Conservation (phyloP, 37 sponge, comb jelly and placozoan species). For the Beroe ovata region DNA sequence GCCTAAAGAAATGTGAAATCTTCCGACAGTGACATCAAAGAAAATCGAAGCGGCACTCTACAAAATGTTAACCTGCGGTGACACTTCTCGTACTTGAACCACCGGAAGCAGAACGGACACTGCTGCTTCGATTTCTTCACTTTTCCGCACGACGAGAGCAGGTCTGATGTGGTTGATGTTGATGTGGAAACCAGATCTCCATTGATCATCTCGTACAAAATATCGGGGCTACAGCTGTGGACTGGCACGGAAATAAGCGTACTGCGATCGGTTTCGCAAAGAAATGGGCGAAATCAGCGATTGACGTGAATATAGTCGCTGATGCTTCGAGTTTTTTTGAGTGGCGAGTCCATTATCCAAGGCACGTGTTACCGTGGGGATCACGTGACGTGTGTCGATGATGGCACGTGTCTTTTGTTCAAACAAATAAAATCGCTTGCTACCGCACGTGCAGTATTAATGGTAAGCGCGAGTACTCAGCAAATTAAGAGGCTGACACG, state of each 20-base stretch:
- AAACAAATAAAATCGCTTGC: neutral
- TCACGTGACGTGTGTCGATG: neutral
- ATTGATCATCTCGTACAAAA: neutral
- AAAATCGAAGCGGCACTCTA: neutral
- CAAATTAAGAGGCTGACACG: neutral
- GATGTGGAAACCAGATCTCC: neutral
- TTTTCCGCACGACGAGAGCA: constrained; percentile 15
- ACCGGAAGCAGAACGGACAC: constrained; percentile 54
- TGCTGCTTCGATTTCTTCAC: constrained; percentile 51
- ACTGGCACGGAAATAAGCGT: too few relatives aligned
- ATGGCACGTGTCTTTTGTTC: neutral
- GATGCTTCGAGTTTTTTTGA: neutral
- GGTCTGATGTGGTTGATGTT: neutral
- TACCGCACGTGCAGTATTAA: neutral
- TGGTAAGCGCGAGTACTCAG: neutral
- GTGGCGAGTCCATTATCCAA: neutral
- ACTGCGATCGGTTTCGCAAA: too few relatives aligned
- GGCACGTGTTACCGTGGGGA: too few relatives aligned
- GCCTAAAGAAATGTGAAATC: too few relatives aligned
- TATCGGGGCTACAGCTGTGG: too few relatives aligned
- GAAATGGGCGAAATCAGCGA: too few relatives aligned
- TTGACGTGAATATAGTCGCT: too few relatives aligned
- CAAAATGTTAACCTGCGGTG: constrained; percentile 38
- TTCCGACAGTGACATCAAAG: constrained; percentile 50
- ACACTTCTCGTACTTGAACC: constrained; percentile 63